Base-by-base conservation (phyloP, 2,113 vertebrate species). In the Tenebrosternarchus preto region DNA sequence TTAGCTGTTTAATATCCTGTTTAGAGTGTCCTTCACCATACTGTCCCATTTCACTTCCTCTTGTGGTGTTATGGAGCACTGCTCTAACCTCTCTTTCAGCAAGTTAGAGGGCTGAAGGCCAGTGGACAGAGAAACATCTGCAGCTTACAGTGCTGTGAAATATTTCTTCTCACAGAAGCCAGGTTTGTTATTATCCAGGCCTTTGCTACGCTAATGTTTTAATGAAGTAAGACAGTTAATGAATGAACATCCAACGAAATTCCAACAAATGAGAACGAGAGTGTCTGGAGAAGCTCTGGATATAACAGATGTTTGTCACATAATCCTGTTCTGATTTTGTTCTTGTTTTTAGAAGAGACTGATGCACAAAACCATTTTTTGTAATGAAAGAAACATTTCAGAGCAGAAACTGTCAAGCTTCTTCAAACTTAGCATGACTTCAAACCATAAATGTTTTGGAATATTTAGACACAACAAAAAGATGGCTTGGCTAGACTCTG, bases 1-100 rank as follows among this genome's bases (percentile, higher is more conserved):
- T 90, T 90, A 88, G 90, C 89, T 91, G 90, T 91, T 92, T 90
- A 92, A 91, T 91, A 91, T 92, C 91, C 91, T 91, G 89, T 90
- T 91, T 88, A 88, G 87, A 83, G 85, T 72, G 85, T 86, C 80
- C 87, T 90, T 91, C 86, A 87, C 89, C 85, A 86, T 82, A 80
- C 76, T 75, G 82, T 55, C 87, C 80, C 70, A 72, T 83, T 82
- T 79, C 82, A 85, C 84, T 86, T 83, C 81, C 81, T 84, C 20
- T 88, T 88, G 80, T 83, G 79, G 83, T 82, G 84, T 73, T 20
- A 29, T 12, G 2, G 16, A 53, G 39, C 17, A 59, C 46, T n/a
- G 11, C 33, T 24, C 33, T 5, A 20, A 82, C 80, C 64, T 82
- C 31, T 33, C 33, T 50, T 63, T 73, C 80, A 22, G 20, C 71